Conservation (phyloP, 2,797 vertebrate species). For the Gambusia yucatana region DNA sequence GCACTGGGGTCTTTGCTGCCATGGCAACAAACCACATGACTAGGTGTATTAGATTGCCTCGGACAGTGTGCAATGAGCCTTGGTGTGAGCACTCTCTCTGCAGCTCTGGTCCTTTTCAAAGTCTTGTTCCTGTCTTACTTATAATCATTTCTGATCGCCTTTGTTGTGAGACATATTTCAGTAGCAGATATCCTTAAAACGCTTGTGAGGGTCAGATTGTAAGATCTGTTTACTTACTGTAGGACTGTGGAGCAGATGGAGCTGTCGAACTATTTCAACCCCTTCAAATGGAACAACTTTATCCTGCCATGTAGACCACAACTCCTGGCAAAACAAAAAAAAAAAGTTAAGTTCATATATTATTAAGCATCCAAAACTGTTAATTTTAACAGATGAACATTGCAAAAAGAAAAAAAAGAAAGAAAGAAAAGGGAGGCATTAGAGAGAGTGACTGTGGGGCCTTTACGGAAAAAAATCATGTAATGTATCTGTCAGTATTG, state of each 20-base stretch:
- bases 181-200: constrained; percentile 25
- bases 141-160: constrained; percentile 30
- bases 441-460: neutral
- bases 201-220: constrained; percentile 2
- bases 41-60: constrained; percentile 96
- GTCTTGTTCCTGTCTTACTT: constrained; percentile 69
- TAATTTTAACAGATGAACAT: neutral
- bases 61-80: constrained; percentile 84
- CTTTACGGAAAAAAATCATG: neutral
- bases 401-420: neutral
- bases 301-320: neutral
- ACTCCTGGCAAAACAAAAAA: neutral
- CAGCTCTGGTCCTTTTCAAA: constrained; percentile 74
- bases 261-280: neutral
- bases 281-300: neutral
- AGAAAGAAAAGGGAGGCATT: neutral
- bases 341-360: neutral
- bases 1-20: constrained; percentile 91
- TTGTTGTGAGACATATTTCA: constrained; percentile 27
- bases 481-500: neutral
- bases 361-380: neutral
- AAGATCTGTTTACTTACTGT: constrained; percentile 10
- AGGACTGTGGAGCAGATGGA: constrained; percentile 19
- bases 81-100: constrained; percentile 82
- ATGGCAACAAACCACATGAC: constrained; percentile 98